Base-by-base conservation (phyloP, 2,113 vertebrate genomes). In the Pachypanchax playfairii region DNA sequence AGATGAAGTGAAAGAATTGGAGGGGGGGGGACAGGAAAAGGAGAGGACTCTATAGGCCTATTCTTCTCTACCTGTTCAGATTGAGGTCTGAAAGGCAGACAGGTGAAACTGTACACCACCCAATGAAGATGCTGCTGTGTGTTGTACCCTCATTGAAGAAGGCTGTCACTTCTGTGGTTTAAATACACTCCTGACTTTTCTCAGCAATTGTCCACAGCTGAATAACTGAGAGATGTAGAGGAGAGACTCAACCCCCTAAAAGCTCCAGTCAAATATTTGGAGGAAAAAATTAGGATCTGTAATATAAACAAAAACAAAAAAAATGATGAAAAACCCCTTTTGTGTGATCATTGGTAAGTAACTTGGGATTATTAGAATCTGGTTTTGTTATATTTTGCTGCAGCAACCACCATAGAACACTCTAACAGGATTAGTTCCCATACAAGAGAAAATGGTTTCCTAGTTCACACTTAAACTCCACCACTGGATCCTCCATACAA, bases 21-120 rank as follows among this genome's bases (percentile, higher is more conserved):
- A 73, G 48, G 70, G 65, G 59, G 73, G 62, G 38, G 39, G 20
- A 42, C 39, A 42, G 65, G 73, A 66, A 77, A 74, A 72, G 81
- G 18, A 74, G 59, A 70, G 68, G 56, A 41, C 59, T 77, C 69
- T 79, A 75, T 61, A 75, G 71, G 64, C 58, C 79, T 84, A 77
- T 88, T 91, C 89, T 86, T 75, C 80, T 75, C 63, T 76, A 72
- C 74, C 77, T 82, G 83, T 82, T 86, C 71, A 76, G 85, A 86
- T 85, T 66, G 42, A 31, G 59, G 70, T 75, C 73, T 81, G 74
- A 89, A 88, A 87, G 81, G 69, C 77, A 79, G 81, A 84, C 85
- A 76, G 75, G 70, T 87, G 90, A 85, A 89, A 91, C 66, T 4
- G 6, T 70, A 91, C 68, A 80, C 87, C 52, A 25, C 62, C 63